phyloP scores from a whole-genome alignment of 1,140 invertebrate genomes.

The Drosophila gunungcola region DNA sequence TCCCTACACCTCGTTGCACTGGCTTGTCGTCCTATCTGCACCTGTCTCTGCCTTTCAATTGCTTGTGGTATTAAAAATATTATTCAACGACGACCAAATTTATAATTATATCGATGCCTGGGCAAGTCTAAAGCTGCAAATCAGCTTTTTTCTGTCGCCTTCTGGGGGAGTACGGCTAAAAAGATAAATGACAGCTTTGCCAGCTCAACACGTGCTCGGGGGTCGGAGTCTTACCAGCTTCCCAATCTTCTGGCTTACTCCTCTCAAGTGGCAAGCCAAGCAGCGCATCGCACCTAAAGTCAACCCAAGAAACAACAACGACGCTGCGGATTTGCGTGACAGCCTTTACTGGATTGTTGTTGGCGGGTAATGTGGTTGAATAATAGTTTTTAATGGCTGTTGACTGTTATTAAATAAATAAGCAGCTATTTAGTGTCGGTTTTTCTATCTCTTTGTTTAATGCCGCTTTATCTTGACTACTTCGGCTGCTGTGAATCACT shows the following conservation, averaged over 20 bases:
- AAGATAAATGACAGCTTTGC: slow-evolving; percentile 51
- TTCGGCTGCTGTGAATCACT: slow-evolving; percentile 22
- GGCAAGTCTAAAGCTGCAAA: slow-evolving; percentile 32
- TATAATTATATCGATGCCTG: slow-evolving; percentile 51
- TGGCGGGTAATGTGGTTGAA: slow-evolving; percentile 57
- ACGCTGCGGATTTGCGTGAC: slow-evolving; percentile 49
- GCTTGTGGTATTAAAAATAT: slow-evolving; percentile 34
- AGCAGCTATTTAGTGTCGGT: slow-evolving; percentile 60
- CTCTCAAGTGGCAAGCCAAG: slow-evolving; percentile 27
- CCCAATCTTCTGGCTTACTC: slow-evolving; percentile 16
- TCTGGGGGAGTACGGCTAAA: slow-evolving; percentile 14
- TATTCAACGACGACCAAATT: slow-evolving; percentile 31
- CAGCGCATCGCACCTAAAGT: slow-evolving; percentile 32
- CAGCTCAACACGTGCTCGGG: slow-evolving; percentile 24
- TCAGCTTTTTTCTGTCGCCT: slow-evolving; percentile 9
- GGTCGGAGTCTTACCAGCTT: neutral
- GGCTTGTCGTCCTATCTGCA: slow-evolving; percentile 64
- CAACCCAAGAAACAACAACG: slow-evolving; percentile 25
- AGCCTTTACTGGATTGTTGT: slow-evolving; percentile 40
- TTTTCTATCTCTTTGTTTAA: slow-evolving; percentile 35
- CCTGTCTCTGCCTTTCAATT: slow-evolving; percentile 59
- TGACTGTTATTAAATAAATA: slow-evolving; percentile 78
- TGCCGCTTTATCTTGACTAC: slow-evolving; percentile 29
- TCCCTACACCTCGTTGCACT: slow-evolving; percentile 2
- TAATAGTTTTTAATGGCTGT: slow-evolving; percentile 72